Evolutionary conservation across 2,113 vertebrate genomes (phyloP).

Genomic region (Seriola dumerili): DNA sequence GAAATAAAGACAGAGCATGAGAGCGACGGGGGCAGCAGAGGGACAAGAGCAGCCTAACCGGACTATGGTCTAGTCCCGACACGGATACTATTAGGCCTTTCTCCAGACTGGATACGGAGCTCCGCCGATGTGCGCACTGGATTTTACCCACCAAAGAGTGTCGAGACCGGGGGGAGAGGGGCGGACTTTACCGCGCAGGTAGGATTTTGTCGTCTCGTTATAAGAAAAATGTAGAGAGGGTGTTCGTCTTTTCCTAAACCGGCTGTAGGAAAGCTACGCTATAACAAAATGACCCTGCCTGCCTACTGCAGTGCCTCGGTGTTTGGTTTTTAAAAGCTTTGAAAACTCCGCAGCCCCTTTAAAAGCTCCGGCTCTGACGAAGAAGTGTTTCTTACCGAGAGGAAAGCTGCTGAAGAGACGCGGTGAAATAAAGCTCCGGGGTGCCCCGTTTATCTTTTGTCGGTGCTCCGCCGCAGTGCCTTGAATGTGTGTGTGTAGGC

Average conservation of each 20-base stretch:
- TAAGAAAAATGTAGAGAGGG: background rate
- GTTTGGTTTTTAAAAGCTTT: background rate
- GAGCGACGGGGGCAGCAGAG: conserved; percentile 49
- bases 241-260: background rate
- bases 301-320: conserved; percentile 16
- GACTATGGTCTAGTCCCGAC: conserved; percentile 50
- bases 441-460: conserved; percentile 54
- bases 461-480: conserved; percentile 66
- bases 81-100: conserved; percentile 46
- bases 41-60: conserved; percentile 51
- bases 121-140: conserved; percentile 75
- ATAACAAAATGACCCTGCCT: conserved; percentile 4
- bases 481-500: conserved; percentile 34
- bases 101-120: conserved; percentile 51
- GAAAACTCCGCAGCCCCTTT: background rate
- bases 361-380: background rate
- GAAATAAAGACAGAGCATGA: conserved; percentile 47
- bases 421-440: conserved; percentile 34
- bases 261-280: conserved; percentile 16
- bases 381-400: conserved; percentile 10
- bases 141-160: conserved; percentile 68
- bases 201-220: conserved; percentile 35
- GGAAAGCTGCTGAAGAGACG: background rate
- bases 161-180: conserved; percentile 58
- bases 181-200: conserved; percentile 72